Percentiles rank a stretch among this genome's conserved stretches.
Evolutionary conservation across 2,888 invertebrate genomes (phyloP).

Genomic region (Acronicta aceris): DNA sequence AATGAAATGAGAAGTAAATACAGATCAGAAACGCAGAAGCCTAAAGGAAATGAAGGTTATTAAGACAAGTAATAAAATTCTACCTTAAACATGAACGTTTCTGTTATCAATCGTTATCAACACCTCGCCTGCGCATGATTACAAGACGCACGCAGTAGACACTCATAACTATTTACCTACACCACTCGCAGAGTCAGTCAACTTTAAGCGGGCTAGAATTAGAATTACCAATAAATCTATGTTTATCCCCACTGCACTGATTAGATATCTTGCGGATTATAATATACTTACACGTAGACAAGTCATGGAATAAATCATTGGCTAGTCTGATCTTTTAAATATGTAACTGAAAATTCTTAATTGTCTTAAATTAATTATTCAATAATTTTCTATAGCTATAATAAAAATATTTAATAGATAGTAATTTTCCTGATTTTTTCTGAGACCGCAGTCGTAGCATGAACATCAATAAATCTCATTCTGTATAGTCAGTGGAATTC

Average conservation of each 20-base stretch:
- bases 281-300: neutral
- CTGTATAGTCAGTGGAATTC: no score
- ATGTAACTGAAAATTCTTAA: no score
- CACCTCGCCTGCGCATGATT: conserved; percentile 41
- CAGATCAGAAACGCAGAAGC: no score
- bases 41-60: conserved; percentile 8
- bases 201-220: conserved; percentile 52
- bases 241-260: conserved; percentile 35
- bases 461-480: no score
- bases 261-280: conserved; percentile 21
- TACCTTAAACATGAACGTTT: conserved; percentile 35
- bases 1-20: no score
- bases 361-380: no score
- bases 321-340: no score
- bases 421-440: no score
- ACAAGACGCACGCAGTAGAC: conserved; percentile 35
- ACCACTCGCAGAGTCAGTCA: conserved; percentile 44
- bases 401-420: no score
- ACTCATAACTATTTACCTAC: conserved; percentile 37
- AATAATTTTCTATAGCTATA: no score
- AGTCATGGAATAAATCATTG: conserved; percentile 18
- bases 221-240: conserved; percentile 45
- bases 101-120: conserved; percentile 56
- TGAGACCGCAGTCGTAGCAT: no score
- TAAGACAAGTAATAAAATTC: conserved; percentile 17